Conservation (phyloP, 1,140 invertebrate genomes). For the Stegodyphus mimosarum region DNA sequence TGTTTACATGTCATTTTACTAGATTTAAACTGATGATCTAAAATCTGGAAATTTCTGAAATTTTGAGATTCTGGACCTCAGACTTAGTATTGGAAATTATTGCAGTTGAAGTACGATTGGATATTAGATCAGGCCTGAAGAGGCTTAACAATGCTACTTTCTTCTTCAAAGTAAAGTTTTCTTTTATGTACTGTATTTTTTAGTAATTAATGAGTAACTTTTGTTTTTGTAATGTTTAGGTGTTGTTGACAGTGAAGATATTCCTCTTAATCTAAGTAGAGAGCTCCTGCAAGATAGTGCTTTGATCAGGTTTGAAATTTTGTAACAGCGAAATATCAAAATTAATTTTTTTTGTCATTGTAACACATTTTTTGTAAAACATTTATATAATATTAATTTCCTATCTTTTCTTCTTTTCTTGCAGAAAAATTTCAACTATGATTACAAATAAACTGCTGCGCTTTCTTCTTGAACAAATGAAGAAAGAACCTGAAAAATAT, state of each 20-base stretch:
- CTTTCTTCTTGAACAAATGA: conserved; percentile 86
- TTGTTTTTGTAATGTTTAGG: conserved; percentile 70
- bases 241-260: conserved; percentile 97
- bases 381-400: background rate
- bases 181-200: no score
- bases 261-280: conserved; percentile 95
- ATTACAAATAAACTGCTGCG: conserved; percentile 86
- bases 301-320: conserved; percentile 76
- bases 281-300: conserved; percentile 94
- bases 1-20: no score
- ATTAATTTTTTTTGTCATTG: background rate
- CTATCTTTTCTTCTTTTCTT: conserved; percentile 59
- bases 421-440: conserved; percentile 85
- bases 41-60: no score
- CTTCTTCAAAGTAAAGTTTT: no score
- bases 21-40: no score
- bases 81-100: no score
- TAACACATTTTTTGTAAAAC: background rate
- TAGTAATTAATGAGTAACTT: background rate
- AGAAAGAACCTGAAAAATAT: conserved; percentile 86
- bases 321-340: background rate
- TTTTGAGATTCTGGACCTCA: no score
- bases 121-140: no score
- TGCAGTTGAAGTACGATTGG: no score
- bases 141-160: no score